Percentiles rank a stretch among this genome's conserved stretches.
phyloP scores from a whole-genome alignment of 1,140 invertebrate genomes.

The Tetranychus cinnabarinus region DNA sequence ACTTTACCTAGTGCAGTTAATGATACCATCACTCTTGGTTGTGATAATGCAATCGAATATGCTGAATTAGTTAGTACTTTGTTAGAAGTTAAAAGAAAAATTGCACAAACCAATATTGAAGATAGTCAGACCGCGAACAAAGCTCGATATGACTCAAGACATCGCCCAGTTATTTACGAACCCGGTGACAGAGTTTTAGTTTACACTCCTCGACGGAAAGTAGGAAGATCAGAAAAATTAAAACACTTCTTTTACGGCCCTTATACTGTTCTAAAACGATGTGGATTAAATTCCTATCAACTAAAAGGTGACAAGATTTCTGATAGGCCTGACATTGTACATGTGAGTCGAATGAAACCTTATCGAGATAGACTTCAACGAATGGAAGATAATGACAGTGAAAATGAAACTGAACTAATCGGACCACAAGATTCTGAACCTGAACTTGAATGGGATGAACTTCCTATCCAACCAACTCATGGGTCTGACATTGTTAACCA shows the following conservation, averaged over 20 bases:
- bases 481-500: no score
- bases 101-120: background rate
- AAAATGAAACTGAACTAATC: no score
- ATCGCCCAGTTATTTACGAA: background rate
- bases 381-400: background rate
- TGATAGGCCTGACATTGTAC: background rate
- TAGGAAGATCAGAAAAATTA: background rate
- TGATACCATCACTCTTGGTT: background rate
- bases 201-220: background rate
- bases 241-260: background rate
- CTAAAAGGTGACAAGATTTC: background rate
- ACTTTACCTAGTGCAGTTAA: background rate
- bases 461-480: no score
- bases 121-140: background rate
- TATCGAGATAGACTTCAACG: background rate
- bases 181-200: background rate
- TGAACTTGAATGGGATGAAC: no score
- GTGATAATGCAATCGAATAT: no score
- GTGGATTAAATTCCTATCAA: background rate
- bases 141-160: background rate
- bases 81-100: background rate
- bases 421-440: no score
- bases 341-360: slow-evolving; percentile 1
- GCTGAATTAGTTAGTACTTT: no score
- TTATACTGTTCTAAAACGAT: background rate